A percentile compares a stretch with the other conserved stretches of the same genome.
Evolutionary conservation across 2,113 vertebrate genomes (phyloP).

Genomic region (Syngnathoides biaculeatus): DNA sequence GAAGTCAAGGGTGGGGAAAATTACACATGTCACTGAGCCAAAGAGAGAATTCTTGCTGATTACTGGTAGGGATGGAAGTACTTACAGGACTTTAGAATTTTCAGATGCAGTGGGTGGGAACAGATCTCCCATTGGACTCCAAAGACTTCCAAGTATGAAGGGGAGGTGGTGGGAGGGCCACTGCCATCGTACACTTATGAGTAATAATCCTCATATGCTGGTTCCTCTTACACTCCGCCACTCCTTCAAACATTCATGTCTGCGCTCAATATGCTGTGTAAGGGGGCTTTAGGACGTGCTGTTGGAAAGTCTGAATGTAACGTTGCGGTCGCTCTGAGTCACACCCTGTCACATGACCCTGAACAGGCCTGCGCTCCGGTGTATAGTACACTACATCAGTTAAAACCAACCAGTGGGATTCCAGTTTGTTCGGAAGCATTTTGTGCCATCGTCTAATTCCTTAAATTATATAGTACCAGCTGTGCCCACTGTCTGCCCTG

Average conservation of each 20-base stretch:
- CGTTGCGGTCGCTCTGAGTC: constrained; percentile 19
- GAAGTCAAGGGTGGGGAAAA: neutral
- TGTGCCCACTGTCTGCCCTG: constrained; percentile 6
- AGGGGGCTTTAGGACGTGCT: constrained; percentile 1
- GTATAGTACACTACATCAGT: constrained; percentile 38
- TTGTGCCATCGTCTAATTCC: constrained; percentile 16
- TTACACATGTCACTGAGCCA: constrained; percentile 22
- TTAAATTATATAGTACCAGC: constrained; percentile 13
- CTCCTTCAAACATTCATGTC: constrained; percentile 46
- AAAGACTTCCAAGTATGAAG: constrained; percentile 4
- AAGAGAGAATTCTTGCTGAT: constrained; percentile 44
- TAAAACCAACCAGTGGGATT: constrained; percentile 11
- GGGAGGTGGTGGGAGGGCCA: neutral
- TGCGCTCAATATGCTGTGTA: constrained; percentile 7
- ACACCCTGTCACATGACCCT: constrained; percentile 28
- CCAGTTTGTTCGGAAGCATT: constrained; percentile 1
- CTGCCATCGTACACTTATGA: constrained; percentile 35
- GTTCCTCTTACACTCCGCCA: constrained; percentile 30
- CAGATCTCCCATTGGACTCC: constrained; percentile 28
- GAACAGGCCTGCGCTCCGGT: constrained; percentile 23
- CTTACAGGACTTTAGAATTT: constrained; percentile 38
- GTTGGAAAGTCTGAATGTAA: constrained; percentile 20
- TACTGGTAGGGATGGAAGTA: constrained; percentile 15
- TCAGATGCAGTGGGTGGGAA: constrained; percentile 33
- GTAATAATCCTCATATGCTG: constrained; percentile 35